Percentiles rank a stretch among this genome's conserved stretches.
Conservation (phyloP, 2,113 vertebrate species). For the Promerops cafer region DNA sequence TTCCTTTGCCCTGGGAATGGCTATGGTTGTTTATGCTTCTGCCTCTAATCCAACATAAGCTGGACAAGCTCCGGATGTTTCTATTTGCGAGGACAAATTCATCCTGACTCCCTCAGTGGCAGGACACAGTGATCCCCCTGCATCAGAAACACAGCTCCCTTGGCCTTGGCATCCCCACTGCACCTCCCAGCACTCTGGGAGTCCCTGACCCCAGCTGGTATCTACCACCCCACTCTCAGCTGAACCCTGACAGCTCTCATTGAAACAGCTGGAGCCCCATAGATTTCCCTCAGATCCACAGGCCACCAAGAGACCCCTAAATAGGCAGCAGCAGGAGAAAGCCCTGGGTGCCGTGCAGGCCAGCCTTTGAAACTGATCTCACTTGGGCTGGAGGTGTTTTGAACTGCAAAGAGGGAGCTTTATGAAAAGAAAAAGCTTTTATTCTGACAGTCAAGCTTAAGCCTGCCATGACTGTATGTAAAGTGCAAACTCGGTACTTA, state of each 20-base stretch:
- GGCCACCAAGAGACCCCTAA: background rate
- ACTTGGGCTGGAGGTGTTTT: constrained; percentile 26
- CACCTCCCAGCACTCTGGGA: background rate
- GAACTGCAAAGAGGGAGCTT: background rate
- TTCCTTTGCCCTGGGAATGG: background rate
- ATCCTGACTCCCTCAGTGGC: background rate
- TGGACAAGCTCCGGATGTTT: background rate
- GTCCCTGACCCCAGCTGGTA: background rate
- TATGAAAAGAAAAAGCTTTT: constrained; percentile 44
- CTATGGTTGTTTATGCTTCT: background rate
- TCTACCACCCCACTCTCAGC: background rate
- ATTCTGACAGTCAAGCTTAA: constrained; percentile 47
- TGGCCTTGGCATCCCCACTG: accelerated
- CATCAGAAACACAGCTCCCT: background rate
- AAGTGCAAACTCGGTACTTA: constrained; percentile 1
- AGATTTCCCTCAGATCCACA: background rate
- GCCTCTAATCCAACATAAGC: background rate
- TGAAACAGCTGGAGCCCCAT: background rate
- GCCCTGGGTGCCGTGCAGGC: background rate
- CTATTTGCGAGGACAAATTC: background rate
- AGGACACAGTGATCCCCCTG: background rate
- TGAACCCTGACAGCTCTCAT: background rate
- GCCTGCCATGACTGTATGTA: background rate
- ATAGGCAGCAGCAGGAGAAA: background rate
- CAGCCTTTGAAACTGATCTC: constrained; percentile 37